phyloP scores from a whole-genome alignment of 2,888 invertebrate species.

The Archips crataeganus region DNA sequence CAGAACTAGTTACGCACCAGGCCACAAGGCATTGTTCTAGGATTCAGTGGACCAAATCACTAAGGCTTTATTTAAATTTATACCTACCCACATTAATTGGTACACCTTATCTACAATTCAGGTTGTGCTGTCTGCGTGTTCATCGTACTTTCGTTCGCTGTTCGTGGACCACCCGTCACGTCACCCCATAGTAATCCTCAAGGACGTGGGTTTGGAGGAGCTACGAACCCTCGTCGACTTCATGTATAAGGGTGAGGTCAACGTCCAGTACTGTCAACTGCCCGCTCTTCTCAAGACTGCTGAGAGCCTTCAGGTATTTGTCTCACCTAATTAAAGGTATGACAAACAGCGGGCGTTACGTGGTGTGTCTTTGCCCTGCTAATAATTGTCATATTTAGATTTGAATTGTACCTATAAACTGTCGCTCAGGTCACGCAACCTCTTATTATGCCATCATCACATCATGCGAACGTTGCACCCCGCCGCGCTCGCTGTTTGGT shows the following conservation, averaged over 20 bases:
- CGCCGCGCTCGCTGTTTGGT: background rate
- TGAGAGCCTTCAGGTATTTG: conserved; percentile 92
- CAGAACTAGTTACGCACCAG: too few relatives aligned
- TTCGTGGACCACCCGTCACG: conserved; percentile 97
- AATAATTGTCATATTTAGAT: background rate
- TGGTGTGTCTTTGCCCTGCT: background rate
- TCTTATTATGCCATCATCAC: background rate
- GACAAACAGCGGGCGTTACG: background rate
- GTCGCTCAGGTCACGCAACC: background rate
- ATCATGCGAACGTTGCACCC: too few relatives aligned
- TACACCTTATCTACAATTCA: conserved; percentile 57
- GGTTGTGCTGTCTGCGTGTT: conserved; percentile 98
- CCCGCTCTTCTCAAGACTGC: conserved; percentile 96
- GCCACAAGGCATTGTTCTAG: too few relatives aligned
- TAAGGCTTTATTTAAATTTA: too few relatives aligned
- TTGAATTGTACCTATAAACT: background rate
- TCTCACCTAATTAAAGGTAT: background rate
- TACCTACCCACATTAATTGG: background rate
- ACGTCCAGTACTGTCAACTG: conserved; percentile 97
- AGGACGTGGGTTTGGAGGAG: conserved; percentile 96
- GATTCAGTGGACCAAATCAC: too few relatives aligned
- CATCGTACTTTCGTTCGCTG: conserved; percentile 97
- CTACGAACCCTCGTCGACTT: conserved; percentile 96
- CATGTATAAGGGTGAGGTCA: conserved; percentile 98
- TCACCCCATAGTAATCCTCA: conserved; percentile 97